Evolutionary conservation across 2,113 vertebrate genomes (phyloP).

Genomic region (Oenanthe melanoleuca): DNA sequence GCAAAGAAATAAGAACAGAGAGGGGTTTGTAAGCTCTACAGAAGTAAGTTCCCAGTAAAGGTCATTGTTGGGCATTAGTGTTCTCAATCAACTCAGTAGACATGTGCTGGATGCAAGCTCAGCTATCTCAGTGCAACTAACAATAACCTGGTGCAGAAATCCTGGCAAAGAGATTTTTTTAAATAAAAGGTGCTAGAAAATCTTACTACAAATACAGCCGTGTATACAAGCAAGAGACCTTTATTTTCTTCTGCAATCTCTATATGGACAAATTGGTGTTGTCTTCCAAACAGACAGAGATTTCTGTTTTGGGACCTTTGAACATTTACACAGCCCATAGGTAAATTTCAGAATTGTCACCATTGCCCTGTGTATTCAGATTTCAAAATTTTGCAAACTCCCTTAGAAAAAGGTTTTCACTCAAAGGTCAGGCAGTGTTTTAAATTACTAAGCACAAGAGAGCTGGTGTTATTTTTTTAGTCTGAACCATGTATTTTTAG

Average conservation of each 20-base stretch:
- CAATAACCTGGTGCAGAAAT: neutral
- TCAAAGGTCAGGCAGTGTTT: conserved; percentile 16
- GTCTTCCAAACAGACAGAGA: conserved; percentile 28
- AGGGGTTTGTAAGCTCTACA: neutral
- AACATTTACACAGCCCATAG: conserved; percentile 72
- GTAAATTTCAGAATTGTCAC: conserved; percentile 77
- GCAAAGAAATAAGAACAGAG: neutral
- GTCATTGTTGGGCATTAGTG: neutral
- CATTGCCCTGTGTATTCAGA: conserved; percentile 14
- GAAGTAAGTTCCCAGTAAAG: neutral
- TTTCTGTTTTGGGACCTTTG: conserved; percentile 58
- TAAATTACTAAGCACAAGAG: conserved; percentile 8
- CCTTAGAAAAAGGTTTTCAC: neutral
- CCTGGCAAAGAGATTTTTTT: neutral
- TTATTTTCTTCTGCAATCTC: conserved; percentile 15
- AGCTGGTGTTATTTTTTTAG: conserved; percentile 23
- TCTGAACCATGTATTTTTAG: neutral
- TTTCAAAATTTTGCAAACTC: conserved; percentile 41
- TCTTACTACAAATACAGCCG: neutral
- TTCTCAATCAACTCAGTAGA: neutral
- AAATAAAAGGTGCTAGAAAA: neutral
- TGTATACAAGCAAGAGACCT: neutral
- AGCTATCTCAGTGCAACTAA: neutral
- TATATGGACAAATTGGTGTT: neutral
- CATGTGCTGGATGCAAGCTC: neutral